These are phyloP conservation scores for Peromyscus polionotus DNA, from an alignment of 2,113 vertebrate species.

Conservation along the genomic window DNA sequence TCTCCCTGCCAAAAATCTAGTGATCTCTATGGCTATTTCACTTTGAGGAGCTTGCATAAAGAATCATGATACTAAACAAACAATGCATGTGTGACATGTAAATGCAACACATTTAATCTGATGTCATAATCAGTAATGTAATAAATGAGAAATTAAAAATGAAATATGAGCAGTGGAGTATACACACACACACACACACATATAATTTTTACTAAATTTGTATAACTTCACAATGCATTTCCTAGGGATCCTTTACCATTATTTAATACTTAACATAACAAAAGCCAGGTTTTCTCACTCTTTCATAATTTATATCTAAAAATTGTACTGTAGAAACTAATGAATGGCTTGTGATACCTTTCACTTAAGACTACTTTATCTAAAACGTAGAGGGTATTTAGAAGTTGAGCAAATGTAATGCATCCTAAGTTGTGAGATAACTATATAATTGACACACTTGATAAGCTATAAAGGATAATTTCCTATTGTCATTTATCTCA, in stretches of 20 bases:
- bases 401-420: background rate
- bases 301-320: conserved; percentile 25
- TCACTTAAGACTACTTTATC: background rate
- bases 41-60: conserved; percentile 1
- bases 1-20: background rate
- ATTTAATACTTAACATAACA: conserved; percentile 21
- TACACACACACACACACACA: background rate
- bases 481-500: background rate
- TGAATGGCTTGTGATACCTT: background rate
- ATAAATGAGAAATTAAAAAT: conserved; percentile 68
- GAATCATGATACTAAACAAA: background rate
- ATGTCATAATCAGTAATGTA: conserved; percentile 59
- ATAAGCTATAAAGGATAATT: background rate
- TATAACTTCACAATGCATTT: conserved; percentile 52
- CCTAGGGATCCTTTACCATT: conserved; percentile 58
- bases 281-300: background rate
- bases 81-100: conserved; percentile 27
- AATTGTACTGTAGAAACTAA: background rate
- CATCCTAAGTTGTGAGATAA: background rate
- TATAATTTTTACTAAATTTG: conserved; percentile 59
- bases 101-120: conserved; percentile 73
- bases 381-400: background rate
- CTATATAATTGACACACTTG: background rate
- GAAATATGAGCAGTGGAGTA: conserved; percentile 66
- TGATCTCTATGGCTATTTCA: conserved; percentile 8